Percentiles rank a stretch among this genome's conserved stretches.
Conservation (phyloP, 2,888 invertebrate species). For the Zygothrica quintamaculata region DNA sequence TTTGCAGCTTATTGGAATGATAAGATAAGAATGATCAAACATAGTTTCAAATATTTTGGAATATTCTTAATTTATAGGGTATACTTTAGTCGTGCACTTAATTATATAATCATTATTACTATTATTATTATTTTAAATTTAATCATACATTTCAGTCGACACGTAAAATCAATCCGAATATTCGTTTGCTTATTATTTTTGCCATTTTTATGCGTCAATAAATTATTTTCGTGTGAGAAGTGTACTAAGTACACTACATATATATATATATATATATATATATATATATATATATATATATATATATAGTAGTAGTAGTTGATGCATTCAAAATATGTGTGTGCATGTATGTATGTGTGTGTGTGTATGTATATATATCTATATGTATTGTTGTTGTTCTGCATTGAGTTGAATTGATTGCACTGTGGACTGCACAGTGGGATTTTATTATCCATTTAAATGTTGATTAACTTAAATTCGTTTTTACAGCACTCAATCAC, state of each 20-base stretch:
- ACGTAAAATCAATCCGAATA: slow-evolving; percentile 63
- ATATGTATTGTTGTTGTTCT: slow-evolving; percentile 25
- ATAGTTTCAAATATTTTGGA: too few species aligned
- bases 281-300: slow-evolving; percentile 10
- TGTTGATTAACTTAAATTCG: slow-evolving; percentile 78
- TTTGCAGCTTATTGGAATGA: too few species aligned
- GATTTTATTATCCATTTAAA: slow-evolving; percentile 79
- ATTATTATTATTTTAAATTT: slow-evolving; percentile 8
- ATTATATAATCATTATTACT: too few species aligned
- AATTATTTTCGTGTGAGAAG: slow-evolving; percentile 73
- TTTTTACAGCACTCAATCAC: slow-evolving; percentile 72
- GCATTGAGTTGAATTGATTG: slow-evolving; percentile 37
- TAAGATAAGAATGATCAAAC: too few species aligned
- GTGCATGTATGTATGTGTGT: slow-evolving; percentile 10
- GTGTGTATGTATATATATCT: slow-evolving; percentile 7
- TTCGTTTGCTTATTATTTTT: slow-evolving; percentile 63
- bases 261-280: slow-evolving; percentile 18
- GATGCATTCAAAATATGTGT: slow-evolving; percentile 37
- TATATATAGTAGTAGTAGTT: too few species aligned
- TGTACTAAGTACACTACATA: slow-evolving; percentile 43
- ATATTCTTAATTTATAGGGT: not conserved
- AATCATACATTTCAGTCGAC: slow-evolving; percentile 28
- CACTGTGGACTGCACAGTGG: slow-evolving; percentile 43
- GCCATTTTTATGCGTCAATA: slow-evolving; percentile 74
- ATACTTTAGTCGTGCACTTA: not conserved